Evolutionary conservation across 2,888 invertebrate species (phyloP).

Genomic region (Orchesella flavescens): DNA sequence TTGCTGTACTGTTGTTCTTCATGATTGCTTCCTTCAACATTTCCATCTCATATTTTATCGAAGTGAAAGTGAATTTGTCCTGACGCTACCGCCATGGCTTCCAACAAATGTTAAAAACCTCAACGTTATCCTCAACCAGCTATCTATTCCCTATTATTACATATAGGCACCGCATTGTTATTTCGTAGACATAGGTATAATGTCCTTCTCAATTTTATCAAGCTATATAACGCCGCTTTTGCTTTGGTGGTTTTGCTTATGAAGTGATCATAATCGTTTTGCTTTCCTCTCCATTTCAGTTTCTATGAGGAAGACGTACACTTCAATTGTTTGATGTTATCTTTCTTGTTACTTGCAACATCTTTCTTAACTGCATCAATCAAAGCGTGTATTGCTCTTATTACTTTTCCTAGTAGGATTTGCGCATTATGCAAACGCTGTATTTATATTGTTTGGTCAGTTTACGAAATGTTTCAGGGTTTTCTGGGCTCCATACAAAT

Average conservation of each 20-base stretch:
- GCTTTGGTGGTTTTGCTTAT: slow-evolving; percentile 35
- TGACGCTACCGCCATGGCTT: not conserved
- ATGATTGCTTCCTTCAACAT: slow-evolving; percentile 28
- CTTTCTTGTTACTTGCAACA: too few relatives aligned
- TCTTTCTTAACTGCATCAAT: not conserved
- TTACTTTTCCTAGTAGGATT: too few relatives aligned
- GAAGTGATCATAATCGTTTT: slow-evolving; percentile 56
- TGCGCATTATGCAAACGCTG: too few relatives aligned
- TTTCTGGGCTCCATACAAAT: too few relatives aligned
- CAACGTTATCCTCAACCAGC: not conserved
- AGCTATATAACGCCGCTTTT: not conserved
- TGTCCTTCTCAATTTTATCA: not conserved
- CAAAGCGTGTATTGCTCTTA: not conserved
- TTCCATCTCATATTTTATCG: slow-evolving; percentile 1
- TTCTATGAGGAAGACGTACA: not conserved
- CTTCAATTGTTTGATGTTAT: too few relatives aligned
- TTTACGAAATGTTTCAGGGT: too few relatives aligned
- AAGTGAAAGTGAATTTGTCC: slow-evolving; percentile 24
- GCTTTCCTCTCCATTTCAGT: slow-evolving; percentile 19
- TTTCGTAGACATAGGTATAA: not conserved
- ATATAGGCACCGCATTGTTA: not conserved
- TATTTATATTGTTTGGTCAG: too few relatives aligned
- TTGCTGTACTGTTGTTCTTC: not conserved
- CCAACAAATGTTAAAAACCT: not conserved
- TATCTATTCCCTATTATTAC: too few relatives aligned